Evolutionary conservation across 2,888 invertebrate genomes (phyloP).

Genomic region (Zhuqinia jingwanae): DNA sequence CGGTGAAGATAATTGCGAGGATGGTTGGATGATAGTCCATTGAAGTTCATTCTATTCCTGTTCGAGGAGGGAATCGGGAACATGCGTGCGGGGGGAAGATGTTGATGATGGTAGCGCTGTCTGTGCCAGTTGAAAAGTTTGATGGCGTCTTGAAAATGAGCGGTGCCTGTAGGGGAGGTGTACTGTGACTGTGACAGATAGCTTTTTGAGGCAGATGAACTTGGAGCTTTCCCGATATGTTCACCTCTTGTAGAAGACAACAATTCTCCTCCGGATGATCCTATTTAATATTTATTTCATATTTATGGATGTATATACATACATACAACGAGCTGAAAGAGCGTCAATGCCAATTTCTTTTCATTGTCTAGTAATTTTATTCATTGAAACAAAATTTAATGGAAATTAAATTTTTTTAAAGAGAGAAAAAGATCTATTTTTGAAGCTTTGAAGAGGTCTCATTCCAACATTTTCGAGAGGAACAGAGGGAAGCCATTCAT

Average conservation of each 20-base stretch:
- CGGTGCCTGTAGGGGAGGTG: constrained; percentile 17
- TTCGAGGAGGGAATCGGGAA: constrained; percentile 28
- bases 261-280: constrained; percentile 21
- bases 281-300: constrained; percentile 11
- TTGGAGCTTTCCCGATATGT: constrained; percentile 51
- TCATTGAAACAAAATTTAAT: not conserved
- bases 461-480: constrained; percentile 29
- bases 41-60: constrained; percentile 8
- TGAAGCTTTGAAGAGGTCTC: not conserved
- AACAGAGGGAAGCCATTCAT: constrained; percentile 8
- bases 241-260: constrained; percentile 27
- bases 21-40: not conserved
- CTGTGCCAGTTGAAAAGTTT: constrained; percentile 62
- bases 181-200: not conserved
- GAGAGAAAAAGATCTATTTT: not conserved
- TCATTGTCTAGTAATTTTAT: not conserved
- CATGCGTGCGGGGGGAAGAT: not conserved
- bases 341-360: not conserved
- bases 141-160: constrained; percentile 63
- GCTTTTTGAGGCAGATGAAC: not conserved
- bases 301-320: not conserved
- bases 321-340: not conserved
- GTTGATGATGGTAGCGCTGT: constrained; percentile 37
- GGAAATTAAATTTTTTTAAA: not conserved
- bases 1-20: not conserved